Percentiles rank a stretch among this genome's conserved stretches.
Conservation (phyloP, 2,113 vertebrate genomes). For the Heteronetta atricapilla region DNA sequence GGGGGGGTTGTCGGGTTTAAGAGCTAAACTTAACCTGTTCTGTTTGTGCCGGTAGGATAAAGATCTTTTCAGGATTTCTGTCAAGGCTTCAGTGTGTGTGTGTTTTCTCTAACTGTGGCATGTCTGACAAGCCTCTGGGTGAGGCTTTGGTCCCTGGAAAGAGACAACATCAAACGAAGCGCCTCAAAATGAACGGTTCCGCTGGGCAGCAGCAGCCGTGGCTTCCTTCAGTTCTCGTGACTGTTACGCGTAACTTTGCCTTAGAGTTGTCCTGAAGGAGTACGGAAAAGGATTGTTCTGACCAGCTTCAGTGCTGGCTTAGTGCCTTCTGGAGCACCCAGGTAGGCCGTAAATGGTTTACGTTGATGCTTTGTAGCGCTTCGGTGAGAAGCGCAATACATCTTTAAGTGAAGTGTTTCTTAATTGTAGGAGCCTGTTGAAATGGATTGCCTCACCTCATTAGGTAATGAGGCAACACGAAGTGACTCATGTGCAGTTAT, state of each 20-base stretch:
- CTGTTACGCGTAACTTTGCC: neutral
- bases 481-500: neutral
- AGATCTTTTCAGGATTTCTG: neutral
- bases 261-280: neutral
- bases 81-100: neutral
- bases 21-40: neutral
- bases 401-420: neutral
- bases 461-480: conserved; percentile 9
- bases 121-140: neutral
- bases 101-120: neutral
- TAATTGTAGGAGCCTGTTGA: neutral
- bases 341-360: neutral
- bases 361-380: neutral
- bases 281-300: neutral
- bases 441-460: conserved; percentile 41
- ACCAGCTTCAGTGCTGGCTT: neutral
- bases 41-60: neutral
- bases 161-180: neutral
- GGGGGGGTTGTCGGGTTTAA: neutral
- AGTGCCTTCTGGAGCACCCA: neutral
- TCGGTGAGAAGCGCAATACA: neutral
- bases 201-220: neutral
- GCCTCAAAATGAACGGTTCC: neutral
- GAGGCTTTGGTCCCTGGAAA: neutral
- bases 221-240: neutral